Conservation (phyloP, 2,888 invertebrate species). For the Megastigmus dorsalis region DNA sequence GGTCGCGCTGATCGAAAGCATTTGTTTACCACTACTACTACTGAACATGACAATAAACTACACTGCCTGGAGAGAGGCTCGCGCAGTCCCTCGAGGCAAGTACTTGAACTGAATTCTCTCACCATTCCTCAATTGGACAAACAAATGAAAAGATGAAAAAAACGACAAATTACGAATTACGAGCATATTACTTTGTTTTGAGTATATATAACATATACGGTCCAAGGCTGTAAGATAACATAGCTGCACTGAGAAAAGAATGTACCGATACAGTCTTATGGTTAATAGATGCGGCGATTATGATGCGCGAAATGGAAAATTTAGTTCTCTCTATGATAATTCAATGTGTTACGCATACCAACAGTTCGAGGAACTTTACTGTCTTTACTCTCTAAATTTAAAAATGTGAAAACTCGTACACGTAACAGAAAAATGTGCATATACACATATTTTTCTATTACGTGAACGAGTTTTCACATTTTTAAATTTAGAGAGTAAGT, state of each 20-base stretch:
- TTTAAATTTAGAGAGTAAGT: neutral
- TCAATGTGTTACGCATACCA: no score
- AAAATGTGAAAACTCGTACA: neutral
- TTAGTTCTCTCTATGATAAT: no score
- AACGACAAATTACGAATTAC: no score
- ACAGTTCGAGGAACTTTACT: no score
- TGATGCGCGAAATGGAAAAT: slow-evolving; percentile 4
- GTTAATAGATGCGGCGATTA: slow-evolving; percentile 8
- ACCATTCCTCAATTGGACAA: slow-evolving; percentile 59
- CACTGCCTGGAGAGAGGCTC: slow-evolving; percentile 75
- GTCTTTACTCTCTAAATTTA: neutral
- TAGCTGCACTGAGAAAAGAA: slow-evolving; percentile 34
- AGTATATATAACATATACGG: no score
- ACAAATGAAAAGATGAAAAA: slow-evolving; percentile 15
- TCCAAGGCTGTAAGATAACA: slow-evolving; percentile 36
- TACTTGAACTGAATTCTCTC: slow-evolving; percentile 70
- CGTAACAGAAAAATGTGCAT: neutral
- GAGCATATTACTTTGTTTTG: no score
- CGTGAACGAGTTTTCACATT: no score
- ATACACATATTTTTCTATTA: neutral
- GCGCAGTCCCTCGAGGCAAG: slow-evolving; percentile 74
- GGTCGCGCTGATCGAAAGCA: slow-evolving; percentile 74
- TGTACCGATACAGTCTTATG: neutral
- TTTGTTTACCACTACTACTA: slow-evolving; percentile 73
- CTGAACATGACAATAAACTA: slow-evolving; percentile 74